Percentiles rank a stretch among this genome's conserved stretches.
phyloP scores from a whole-genome alignment of 2,888 invertebrate species.

The Epinotia demarniana region DNA sequence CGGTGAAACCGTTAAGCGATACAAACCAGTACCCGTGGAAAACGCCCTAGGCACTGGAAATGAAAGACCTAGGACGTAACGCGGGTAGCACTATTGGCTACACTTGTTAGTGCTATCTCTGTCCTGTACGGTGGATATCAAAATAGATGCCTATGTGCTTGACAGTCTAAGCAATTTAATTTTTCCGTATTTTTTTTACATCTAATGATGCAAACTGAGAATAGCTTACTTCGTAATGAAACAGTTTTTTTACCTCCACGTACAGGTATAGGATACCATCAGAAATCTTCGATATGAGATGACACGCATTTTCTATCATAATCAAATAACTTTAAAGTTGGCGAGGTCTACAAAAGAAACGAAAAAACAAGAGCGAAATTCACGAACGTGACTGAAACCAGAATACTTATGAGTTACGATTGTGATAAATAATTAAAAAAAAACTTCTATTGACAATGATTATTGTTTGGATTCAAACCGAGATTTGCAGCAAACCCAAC shows the following conservation, averaged over 20 bases:
- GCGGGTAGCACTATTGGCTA: neutral
- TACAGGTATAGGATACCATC: too few species aligned
- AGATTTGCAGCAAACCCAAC: neutral
- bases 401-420: neutral
- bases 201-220: too few species aligned
- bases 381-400: neutral
- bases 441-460: neutral
- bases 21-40: conserved; percentile 27
- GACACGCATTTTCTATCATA: too few species aligned
- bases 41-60: conserved; percentile 36
- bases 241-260: too few species aligned
- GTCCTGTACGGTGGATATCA: neutral
- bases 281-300: too few species aligned
- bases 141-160: neutral
- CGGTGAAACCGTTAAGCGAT: conserved; percentile 10
- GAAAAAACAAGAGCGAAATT: neutral
- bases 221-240: too few species aligned
- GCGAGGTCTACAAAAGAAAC: neutral
- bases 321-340: neutral
- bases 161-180: too few species aligned
- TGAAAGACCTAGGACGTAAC: neutral
- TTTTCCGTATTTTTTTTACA: too few species aligned
- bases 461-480: neutral
- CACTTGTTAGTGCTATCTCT: neutral
- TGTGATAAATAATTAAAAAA: neutral